A percentile compares a stretch with the other conserved stretches of the same genome.
Conservation (phyloP, 2,888 invertebrate genomes). For the Nephrotoma guestfalica region DNA sequence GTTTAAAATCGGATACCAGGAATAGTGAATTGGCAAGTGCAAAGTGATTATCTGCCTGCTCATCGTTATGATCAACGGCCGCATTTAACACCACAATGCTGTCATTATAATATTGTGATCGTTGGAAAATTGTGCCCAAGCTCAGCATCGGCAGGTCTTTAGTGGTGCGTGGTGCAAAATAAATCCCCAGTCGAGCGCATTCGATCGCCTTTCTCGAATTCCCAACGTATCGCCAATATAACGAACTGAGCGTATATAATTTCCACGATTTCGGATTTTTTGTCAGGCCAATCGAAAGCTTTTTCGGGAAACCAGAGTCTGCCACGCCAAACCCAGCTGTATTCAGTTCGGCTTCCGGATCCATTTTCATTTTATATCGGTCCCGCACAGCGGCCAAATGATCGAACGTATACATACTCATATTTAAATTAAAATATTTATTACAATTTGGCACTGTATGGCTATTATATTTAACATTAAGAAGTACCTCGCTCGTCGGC, state of each 20-base stretch:
- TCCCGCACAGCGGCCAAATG: slow-evolving; percentile 14
- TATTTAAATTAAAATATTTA: not conserved
- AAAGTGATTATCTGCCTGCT: slow-evolving; percentile 26
- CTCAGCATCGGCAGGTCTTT: slow-evolving; percentile 26
- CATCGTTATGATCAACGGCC: slow-evolving; percentile 26
- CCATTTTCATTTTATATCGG: slow-evolving; percentile 19
- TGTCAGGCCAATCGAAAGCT: slow-evolving; percentile 17
- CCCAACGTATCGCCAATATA: slow-evolving; percentile 29
- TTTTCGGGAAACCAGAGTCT: slow-evolving; percentile 11
- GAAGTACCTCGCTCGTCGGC: slow-evolving; percentile 19
- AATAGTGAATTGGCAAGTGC: slow-evolving; percentile 25
- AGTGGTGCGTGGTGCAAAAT: slow-evolving; percentile 23
- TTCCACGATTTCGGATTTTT: slow-evolving; percentile 26
- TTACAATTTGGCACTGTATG: not conserved
- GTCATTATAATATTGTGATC: slow-evolving; percentile 23
- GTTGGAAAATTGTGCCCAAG: slow-evolving; percentile 26
- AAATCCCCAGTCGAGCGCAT: slow-evolving; percentile 24
- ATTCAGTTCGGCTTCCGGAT: slow-evolving; percentile 21
- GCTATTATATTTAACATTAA: slow-evolving; percentile 20
- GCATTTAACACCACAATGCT: slow-evolving; percentile 24
- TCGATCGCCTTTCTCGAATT: slow-evolving; percentile 26
- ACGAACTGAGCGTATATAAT: slow-evolving; percentile 26
- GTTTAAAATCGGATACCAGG: slow-evolving; percentile 27
- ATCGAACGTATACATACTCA: slow-evolving; percentile 6
- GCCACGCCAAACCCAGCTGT: slow-evolving; percentile 17